phyloP scores from a whole-genome alignment of 2,113 vertebrate species.

The Solenodon paradoxus region DNA sequence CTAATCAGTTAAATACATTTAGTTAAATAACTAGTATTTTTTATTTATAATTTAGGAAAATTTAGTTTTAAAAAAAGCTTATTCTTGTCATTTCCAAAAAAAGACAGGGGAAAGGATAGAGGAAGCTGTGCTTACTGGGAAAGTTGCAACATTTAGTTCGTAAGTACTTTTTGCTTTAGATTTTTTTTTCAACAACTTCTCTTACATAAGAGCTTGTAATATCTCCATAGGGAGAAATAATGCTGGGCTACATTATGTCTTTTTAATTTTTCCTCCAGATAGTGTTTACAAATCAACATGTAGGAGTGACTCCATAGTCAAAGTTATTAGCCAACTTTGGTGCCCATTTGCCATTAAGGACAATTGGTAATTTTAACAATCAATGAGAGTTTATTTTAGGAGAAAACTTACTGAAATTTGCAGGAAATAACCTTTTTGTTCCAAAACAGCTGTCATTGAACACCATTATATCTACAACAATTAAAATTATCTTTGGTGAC shows the following conservation, averaged over 20 bases:
- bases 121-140: conserved; percentile 62
- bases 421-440: conserved; percentile 90
- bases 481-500: conserved; percentile 89
- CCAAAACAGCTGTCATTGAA: conserved; percentile 88
- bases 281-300: conserved; percentile 71
- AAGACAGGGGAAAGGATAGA: conserved; percentile 63
- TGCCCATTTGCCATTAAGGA: conserved; percentile 77
- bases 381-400: conserved; percentile 86
- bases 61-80: conserved; percentile 53
- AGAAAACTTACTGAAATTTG: conserved; percentile 86
- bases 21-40: conserved; percentile 11
- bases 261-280: conserved; percentile 80
- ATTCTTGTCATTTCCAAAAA: conserved; percentile 66
- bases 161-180: conserved; percentile 64
- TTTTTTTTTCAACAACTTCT: conserved; percentile 67
- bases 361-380: conserved; percentile 84
- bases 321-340: conserved; percentile 68
- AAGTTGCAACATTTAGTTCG: conserved; percentile 52
- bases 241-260: conserved; percentile 54
- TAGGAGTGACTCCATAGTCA: conserved; percentile 66
- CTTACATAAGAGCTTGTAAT: conserved; percentile 77
- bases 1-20: not conserved
- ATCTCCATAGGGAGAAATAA: conserved; percentile 76
- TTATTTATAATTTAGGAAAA: conserved; percentile 29
- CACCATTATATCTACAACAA: conserved; percentile 89